phyloP scores from a whole-genome alignment of 2,113 vertebrate genomes.

The Meriones unguiculatus region DNA sequence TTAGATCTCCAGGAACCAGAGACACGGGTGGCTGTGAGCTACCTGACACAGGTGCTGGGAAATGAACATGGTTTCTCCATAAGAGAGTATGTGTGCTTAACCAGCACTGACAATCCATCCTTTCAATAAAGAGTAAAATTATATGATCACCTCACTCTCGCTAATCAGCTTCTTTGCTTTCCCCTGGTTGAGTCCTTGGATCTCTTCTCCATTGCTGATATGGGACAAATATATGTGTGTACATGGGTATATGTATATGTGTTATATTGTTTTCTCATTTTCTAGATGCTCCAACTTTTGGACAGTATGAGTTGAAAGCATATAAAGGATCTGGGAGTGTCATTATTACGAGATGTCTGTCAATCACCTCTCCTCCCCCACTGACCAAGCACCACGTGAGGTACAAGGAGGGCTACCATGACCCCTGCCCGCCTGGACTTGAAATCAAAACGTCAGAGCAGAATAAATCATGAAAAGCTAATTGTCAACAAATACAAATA shows the following conservation, averaged over 20 bases:
- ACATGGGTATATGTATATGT: background rate
- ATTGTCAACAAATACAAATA: background rate
- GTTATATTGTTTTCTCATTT: background rate
- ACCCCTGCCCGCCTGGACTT: background rate
- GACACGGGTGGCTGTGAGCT: background rate
- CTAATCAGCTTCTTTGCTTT: background rate
- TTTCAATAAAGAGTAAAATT: background rate
- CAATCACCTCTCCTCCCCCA: background rate
- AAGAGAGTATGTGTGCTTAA: background rate
- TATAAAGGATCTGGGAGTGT: background rate
- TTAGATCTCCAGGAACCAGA: background rate
- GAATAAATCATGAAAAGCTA: background rate
- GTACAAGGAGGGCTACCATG: background rate
- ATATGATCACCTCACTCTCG: background rate
- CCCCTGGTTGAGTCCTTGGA: background rate
- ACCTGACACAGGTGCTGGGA: background rate
- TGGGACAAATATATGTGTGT: background rate
- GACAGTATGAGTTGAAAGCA: background rate
- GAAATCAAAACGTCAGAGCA: background rate
- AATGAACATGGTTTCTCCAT: background rate
- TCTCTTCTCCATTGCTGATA: conserved; percentile 6
- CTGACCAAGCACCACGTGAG: background rate
- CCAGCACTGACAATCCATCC: background rate
- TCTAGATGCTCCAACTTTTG: background rate
- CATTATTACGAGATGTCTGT: background rate